These are phyloP conservation scores for Sitophilus oryzae DNA, from an alignment of 1,140 invertebrate genomes.

Conservation along the genomic window DNA sequence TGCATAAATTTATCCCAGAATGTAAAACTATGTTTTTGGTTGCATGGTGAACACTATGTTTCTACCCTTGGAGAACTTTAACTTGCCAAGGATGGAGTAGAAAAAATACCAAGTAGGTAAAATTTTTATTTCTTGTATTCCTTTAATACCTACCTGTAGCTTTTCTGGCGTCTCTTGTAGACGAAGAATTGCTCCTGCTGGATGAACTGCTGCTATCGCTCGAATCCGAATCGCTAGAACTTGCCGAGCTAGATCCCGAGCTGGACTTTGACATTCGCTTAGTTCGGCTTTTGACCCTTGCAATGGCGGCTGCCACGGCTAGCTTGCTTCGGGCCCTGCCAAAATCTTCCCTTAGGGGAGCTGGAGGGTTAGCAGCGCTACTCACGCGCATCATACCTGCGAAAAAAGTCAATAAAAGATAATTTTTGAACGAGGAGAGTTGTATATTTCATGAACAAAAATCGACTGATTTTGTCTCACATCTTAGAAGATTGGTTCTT, in stretches of 20 bases:
- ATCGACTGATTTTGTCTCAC: no score
- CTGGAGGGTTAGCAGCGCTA: constrained; percentile 42
- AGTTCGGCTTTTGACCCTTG: constrained; percentile 33
- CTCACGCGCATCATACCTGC: constrained; percentile 44
- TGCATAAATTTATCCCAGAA: no score
- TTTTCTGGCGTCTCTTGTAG: constrained; percentile 32
- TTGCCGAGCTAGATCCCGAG: constrained; percentile 48
- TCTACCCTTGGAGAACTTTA: no score
- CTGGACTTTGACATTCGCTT: constrained; percentile 44
- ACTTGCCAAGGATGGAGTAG: no score
- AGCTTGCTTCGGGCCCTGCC: constrained; percentile 37
- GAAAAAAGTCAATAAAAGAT: constrained; percentile 13
- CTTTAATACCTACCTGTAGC: constrained; percentile 12
- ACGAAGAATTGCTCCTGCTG: constrained; percentile 39
- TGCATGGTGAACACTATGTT: no score
- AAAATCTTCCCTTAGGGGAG: constrained; percentile 36
- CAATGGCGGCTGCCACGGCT: constrained; percentile 39
- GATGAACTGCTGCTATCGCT: constrained; percentile 45
- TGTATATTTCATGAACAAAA: no score
- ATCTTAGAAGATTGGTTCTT: no score
- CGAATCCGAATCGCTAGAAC: constrained; percentile 45
- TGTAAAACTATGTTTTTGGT: no score
- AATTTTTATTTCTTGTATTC: no score
- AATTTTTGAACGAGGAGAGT: no score
- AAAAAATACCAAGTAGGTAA: no score